phyloP scores from a whole-genome alignment of 2,797 vertebrate species.

The Microctenopoma steveboyesi region DNA sequence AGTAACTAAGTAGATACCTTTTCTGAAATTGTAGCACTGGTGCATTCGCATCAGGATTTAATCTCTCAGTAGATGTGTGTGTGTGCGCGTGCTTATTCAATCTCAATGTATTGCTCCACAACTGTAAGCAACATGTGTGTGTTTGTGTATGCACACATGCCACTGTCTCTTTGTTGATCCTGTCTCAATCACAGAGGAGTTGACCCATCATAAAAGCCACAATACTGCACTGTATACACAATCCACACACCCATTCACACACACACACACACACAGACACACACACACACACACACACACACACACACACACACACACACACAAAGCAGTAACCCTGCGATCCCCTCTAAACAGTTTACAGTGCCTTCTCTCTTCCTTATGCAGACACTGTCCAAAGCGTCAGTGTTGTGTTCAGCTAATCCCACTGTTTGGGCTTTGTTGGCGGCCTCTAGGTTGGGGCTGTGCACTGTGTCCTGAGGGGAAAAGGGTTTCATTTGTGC shows the following conservation, averaged over 20 bases:
- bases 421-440: slow-evolving; percentile 73
- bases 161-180: slow-evolving; percentile 68
- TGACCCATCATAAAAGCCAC: slow-evolving; percentile 66
- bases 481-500: slow-evolving; percentile 44
- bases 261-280: slow-evolving; percentile 43
- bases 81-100: slow-evolving; percentile 3
- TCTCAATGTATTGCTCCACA: slow-evolving; percentile 23
- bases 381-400: slow-evolving; percentile 71
- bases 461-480: slow-evolving; percentile 34
- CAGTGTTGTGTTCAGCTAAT: slow-evolving; percentile 78
- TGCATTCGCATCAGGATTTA: background rate
- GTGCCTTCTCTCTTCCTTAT: slow-evolving; percentile 57
- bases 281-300: slow-evolving; percentile 29
- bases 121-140: slow-evolving; percentile 41
- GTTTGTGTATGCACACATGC: slow-evolving; percentile 59
- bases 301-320: slow-evolving; percentile 23
- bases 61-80: slow-evolving; percentile 3
- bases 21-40: too few relatives aligned
- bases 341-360: slow-evolving; percentile 78
- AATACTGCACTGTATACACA: slow-evolving; percentile 61
- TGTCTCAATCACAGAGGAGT: slow-evolving; percentile 69
- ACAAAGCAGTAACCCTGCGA: slow-evolving; percentile 54
- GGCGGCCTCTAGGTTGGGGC: slow-evolving; percentile 58
- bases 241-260: slow-evolving; percentile 32
- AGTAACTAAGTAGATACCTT: too few relatives aligned